Evolutionary conservation across 1,140 invertebrate genomes (phyloP).

Genomic region (Drosophila parvula): DNA sequence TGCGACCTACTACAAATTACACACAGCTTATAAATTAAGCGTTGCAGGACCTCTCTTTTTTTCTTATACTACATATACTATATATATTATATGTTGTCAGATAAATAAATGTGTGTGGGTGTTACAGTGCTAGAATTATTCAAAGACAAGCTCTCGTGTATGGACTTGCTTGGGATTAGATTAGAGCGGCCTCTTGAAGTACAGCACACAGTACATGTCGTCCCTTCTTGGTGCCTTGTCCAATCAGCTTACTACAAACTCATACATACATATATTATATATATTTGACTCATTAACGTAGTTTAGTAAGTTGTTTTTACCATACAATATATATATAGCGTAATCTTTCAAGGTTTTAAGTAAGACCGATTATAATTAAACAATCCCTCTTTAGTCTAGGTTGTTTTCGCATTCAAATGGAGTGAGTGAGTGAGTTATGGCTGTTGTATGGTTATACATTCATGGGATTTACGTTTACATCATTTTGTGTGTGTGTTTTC

Average conservation of each 20-base stretch:
- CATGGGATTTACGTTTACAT: constrained; percentile 4
- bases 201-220: constrained; percentile 13
- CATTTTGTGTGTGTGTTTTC: constrained; percentile 5
- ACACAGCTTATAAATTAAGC: constrained; percentile 10
- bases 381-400: constrained; percentile 40
- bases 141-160: constrained; percentile 24
- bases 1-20: constrained; percentile 27
- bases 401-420: background rate
- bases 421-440: constrained; percentile 31
- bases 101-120: constrained; percentile 17
- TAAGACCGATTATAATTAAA: constrained; percentile 24
- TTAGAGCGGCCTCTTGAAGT: constrained; percentile 4
- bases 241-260: background rate
- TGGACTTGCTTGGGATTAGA: constrained; percentile 19
- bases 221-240: constrained; percentile 7
- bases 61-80: background rate
- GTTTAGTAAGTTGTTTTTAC: constrained; percentile 5
- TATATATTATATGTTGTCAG: constrained; percentile 21
- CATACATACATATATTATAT: background rate
- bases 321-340: background rate
- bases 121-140: constrained; percentile 4
- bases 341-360: constrained; percentile 4
- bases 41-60: constrained; percentile 16
- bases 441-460: constrained; percentile 12
- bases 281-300: constrained; percentile 29